These are phyloP conservation scores for Pardalotus punctatus DNA, from an alignment of 2,113 vertebrate genomes.

Conservation along the genomic window DNA sequence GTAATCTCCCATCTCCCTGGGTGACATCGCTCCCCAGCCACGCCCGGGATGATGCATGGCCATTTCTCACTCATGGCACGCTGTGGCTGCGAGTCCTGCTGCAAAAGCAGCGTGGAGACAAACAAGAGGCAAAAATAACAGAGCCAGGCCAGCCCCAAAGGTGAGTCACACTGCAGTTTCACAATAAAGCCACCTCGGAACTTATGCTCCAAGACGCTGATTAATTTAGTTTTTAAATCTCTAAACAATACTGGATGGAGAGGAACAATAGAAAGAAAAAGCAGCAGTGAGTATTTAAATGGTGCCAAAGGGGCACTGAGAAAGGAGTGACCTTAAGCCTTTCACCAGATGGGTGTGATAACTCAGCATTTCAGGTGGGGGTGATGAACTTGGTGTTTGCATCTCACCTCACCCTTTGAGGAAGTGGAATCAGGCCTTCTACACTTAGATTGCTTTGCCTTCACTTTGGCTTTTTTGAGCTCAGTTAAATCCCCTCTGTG, in stretches of 20 bases:
- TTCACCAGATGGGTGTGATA: not conserved
- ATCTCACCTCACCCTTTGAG: not conserved
- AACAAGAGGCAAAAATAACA: conserved; percentile 19
- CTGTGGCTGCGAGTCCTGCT: conserved; percentile 24
- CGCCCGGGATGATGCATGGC: conserved; percentile 50
- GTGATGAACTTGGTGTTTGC: not conserved
- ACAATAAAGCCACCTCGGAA: conserved; percentile 12
- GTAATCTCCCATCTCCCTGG: conserved; percentile 39
- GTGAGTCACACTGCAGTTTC: conserved; percentile 50
- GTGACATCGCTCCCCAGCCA: not conserved
- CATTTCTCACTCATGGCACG: not conserved
- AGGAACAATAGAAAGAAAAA: not conserved
- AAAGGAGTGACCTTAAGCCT: not conserved
- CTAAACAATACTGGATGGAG: not conserved
- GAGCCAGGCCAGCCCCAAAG: not conserved
- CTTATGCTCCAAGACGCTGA: not conserved
- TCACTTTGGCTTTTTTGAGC: not conserved
- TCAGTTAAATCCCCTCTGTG: not conserved
- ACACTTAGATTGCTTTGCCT: not conserved
- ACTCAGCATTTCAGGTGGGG: not conserved
- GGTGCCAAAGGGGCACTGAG: not conserved
- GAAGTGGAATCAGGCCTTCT: not conserved
- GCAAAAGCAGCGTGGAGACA: conserved; percentile 3
- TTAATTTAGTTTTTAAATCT: conserved; percentile 34
- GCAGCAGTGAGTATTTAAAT: not conserved